A percentile compares a stretch with the other conserved stretches of the same genome.
Conservation (phyloP, 2,888 invertebrate genomes). For the Nymphalis polychloros region DNA sequence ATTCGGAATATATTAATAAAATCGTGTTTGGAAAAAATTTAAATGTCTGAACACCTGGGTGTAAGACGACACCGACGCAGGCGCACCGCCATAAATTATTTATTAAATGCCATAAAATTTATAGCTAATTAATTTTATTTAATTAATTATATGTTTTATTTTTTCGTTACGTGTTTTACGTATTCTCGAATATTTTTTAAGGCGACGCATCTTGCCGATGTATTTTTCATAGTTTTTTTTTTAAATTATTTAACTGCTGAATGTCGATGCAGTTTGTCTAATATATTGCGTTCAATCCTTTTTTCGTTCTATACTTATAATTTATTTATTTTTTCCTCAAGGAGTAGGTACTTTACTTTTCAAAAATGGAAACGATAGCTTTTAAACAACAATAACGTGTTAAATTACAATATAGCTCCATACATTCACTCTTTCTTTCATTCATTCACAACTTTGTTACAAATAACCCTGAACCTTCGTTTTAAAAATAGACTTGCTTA, state of each 20-base stretch:
- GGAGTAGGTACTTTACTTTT: no score
- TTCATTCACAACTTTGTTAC: constrained; percentile 18
- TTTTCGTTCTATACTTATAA: no score
- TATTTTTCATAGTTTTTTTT: no score
- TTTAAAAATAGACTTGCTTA: constrained; percentile 11
- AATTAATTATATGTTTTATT: constrained; percentile 16
- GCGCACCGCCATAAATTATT: constrained; percentile 31
- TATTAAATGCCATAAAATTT: constrained; percentile 28
- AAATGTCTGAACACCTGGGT: constrained; percentile 54
- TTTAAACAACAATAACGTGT: neutral
- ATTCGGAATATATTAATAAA: constrained; percentile 15
- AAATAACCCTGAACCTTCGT: constrained; percentile 9
- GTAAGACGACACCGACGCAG: constrained; percentile 50
- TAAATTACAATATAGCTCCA: neutral
- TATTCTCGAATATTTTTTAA: no score
- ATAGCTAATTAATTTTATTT: constrained; percentile 25
- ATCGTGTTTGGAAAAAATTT: constrained; percentile 38
- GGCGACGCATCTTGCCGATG: no score
- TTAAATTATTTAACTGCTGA: no score
- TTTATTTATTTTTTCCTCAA: no score
- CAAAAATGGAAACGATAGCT: no score
- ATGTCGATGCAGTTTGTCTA: no score
- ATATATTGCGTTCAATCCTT: no score
- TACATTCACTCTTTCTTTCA: neutral
- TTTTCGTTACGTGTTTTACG: neutral